Base-by-base conservation (phyloP, 2,888 invertebrate species). In the Ligdia adustata region DNA sequence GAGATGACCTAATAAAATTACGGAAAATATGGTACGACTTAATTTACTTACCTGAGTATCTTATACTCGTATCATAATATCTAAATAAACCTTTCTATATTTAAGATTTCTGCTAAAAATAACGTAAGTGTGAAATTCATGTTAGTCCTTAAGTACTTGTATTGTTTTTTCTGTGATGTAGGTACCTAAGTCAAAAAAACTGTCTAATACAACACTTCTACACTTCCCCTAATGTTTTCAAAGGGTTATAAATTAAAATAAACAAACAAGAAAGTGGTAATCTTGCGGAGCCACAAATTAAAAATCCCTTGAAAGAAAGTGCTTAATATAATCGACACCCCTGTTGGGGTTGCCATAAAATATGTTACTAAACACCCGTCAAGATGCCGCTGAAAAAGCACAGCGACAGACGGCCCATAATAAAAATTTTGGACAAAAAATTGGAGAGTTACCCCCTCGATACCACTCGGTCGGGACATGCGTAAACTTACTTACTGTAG, bases 181-280 rank as follows among this genome's bases (percentile, higher is more conserved):
- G n/a, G n/a, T n/a, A n/a, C n/a, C n/a, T n/a, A n/a, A n/a, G n/a
- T n/a, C n/a, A n/a, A n/a, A 11, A 24, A 26, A 14, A 18, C 5
- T 11, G 6, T 4, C 7, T 22, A 24, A 24, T 14, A 7, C 13
- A 27, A 5, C 7, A 35, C 7, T 15, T 13, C 24, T 37, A 9
- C 0, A 4, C 14, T 28, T 26, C 16, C 13, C 20, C n/a, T 16
- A 11, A 38, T 4, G 13, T 22, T 22, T n/a, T 31, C 18, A 41
- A 47, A 35, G 47, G 35, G 41, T 35, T 35, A 41, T 27, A 34
- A 32, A 45, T 38, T 38, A 39, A 22, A 24, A 44, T 33, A 27
- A 34, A 48, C 32, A 42, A 71, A 69, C 72, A 68, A 70, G 69
- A 72, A 74, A 71, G 78, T 73, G 80, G 72, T 79, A 79, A 81